These are phyloP conservation scores for Lophotis ruficrista DNA, from an alignment of 2,113 vertebrate species.

Conservation along the genomic window DNA sequence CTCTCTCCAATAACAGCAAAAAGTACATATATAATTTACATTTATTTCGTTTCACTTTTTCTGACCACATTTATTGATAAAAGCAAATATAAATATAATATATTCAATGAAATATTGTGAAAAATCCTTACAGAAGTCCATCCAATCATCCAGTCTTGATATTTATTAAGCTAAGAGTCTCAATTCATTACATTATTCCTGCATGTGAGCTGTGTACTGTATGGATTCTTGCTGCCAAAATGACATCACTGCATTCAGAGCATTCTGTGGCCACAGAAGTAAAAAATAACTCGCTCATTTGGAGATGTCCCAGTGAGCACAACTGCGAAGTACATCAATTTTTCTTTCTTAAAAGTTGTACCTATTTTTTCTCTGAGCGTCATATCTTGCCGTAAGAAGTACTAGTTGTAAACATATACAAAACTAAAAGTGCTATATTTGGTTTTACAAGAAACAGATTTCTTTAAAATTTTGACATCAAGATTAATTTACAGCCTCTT, in stretches of 20 bases:
- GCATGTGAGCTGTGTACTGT: not conserved
- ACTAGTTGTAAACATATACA: not conserved
- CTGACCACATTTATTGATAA: not conserved
- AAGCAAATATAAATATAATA: not conserved
- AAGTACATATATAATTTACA: not conserved
- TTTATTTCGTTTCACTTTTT: not conserved
- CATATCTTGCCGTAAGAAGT: not conserved
- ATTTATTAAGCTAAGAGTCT: not conserved
- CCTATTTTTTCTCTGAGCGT: not conserved
- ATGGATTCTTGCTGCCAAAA: not conserved
- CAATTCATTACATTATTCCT: not conserved
- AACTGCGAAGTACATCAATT: not conserved
- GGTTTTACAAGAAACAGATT: not conserved
- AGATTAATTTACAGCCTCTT: not conserved
- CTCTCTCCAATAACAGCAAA: not conserved
- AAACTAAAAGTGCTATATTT: not conserved
- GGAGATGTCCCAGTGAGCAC: fast-evolving
- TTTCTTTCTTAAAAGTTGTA: not conserved
- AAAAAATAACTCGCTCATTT: not conserved
- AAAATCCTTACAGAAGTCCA: not conserved
- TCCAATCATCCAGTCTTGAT: not conserved
- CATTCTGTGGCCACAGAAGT: not conserved
- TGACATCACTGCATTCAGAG: not conserved
- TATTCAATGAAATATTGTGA: not conserved
- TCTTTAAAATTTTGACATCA: not conserved